Evolutionary conservation across 2,888 invertebrate species (phyloP).

Genomic region (Tenthredo scrophulariae): DNA sequence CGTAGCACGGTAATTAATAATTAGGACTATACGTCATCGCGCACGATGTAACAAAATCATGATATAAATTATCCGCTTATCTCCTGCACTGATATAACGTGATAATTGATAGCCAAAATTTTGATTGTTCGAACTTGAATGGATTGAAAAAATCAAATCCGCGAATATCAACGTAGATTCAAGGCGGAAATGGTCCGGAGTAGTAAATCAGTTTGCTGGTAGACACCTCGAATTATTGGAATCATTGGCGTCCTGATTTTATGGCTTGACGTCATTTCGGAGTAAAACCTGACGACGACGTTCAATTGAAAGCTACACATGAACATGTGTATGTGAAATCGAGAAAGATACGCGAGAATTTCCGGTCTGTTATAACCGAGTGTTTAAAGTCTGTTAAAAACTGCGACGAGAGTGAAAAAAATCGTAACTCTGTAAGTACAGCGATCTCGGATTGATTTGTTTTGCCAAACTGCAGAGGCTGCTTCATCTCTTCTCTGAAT

Average conservation of each 20-base stretch:
- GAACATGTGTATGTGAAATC: not conserved
- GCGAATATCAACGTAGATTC: not conserved
- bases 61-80: slow-evolving; percentile 41
- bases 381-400: slow-evolving; percentile 32
- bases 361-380: not conserved
- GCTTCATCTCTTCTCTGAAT: slow-evolving; percentile 21
- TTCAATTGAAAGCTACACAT: not conserved
- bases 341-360: slow-evolving; percentile 9
- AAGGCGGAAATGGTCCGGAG: not conserved
- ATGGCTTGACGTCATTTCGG: too few relatives aligned
- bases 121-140: not conserved
- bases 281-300: not conserved
- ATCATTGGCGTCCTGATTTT: too few relatives aligned
- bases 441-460: slow-evolving; percentile 28
- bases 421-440: not conserved
- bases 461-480: slow-evolving; percentile 1
- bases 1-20: not conserved
- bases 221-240: too few relatives aligned
- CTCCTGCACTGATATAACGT: not conserved
- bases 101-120: not conserved
- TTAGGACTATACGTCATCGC: slow-evolving; percentile 14
- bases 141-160: not conserved
- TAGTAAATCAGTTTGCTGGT: too few relatives aligned
- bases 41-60: not conserved
- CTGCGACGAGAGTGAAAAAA: slow-evolving; percentile 21